Conservation (phyloP, 1,140 invertebrate genomes). For the Drosophila ogumai region DNA sequence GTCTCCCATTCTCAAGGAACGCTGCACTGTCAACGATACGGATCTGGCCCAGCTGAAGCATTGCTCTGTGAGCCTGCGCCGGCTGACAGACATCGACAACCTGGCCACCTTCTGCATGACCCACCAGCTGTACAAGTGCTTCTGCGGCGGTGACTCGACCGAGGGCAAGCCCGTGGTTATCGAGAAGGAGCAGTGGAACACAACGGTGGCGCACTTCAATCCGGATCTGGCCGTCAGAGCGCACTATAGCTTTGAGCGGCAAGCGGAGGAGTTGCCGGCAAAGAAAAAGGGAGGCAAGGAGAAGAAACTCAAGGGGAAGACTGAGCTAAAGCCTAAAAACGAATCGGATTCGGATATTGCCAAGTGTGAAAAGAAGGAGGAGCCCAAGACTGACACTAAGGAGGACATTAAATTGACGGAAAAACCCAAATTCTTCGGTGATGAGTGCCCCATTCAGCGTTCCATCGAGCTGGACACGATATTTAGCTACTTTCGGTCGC, state of each 20-base stretch:
- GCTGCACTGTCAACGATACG: conserved; percentile 58
- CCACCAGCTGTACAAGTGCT: conserved; percentile 83
- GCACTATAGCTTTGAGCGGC: conserved; percentile 74
- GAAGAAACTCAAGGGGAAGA: conserved; percentile 13
- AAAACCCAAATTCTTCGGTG: background rate
- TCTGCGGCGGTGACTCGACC: conserved; percentile 63
- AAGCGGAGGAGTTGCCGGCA: conserved; percentile 34
- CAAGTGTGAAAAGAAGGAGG: background rate
- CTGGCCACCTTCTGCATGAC: conserved; percentile 80
- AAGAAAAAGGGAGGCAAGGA: conserved; percentile 54
- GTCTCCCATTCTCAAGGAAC: conserved; percentile 37
- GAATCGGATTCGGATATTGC: background rate
- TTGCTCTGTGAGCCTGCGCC: conserved; percentile 63
- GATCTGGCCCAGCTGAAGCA: conserved; percentile 69
- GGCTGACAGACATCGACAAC: conserved; percentile 64
- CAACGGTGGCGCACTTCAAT: conserved; percentile 38
- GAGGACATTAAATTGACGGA: background rate
- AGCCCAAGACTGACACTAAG: conserved; percentile 4
- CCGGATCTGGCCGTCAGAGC: conserved; percentile 59
- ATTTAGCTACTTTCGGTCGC: conserved; percentile 46
- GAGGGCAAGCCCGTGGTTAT: conserved; percentile 74
- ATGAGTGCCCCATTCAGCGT: conserved; percentile 6
- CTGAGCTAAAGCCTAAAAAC: background rate
- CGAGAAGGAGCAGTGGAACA: conserved; percentile 63
- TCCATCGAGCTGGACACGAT: conserved; percentile 51